Evolutionary conservation across 2,888 invertebrate species (phyloP).

Genomic region (Protula sp.): DNA sequence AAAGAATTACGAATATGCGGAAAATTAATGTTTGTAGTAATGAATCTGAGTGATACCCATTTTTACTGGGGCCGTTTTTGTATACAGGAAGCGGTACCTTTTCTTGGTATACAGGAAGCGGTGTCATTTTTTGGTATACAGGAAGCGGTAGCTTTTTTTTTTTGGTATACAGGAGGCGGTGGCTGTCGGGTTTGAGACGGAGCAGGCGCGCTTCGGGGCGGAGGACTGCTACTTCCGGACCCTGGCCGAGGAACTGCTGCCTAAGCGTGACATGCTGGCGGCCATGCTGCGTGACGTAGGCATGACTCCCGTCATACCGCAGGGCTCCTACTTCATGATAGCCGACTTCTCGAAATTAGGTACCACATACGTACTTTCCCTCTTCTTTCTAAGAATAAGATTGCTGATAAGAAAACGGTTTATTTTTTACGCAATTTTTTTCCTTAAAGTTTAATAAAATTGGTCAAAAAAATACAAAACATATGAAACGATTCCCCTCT

Average conservation of each 20-base stretch:
- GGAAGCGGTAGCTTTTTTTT: not conserved
- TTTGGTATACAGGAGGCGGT: conserved; percentile 71
- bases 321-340: conserved; percentile 95
- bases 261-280: conserved; percentile 46
- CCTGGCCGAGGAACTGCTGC: conserved; percentile 68
- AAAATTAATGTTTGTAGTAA: not conserved
- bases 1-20: too few species aligned
- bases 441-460: too few species aligned
- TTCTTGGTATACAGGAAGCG: too few species aligned
- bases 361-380: too few species aligned
- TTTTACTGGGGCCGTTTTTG: too few species aligned
- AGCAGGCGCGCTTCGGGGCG: conserved; percentile 67
- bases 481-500: too few species aligned
- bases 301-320: conserved; percentile 85
- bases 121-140: not conserved
- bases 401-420: too few species aligned
- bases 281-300: conserved; percentile 63
- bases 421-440: too few species aligned
- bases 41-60: not conserved
- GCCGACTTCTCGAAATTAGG: conserved; percentile 73
- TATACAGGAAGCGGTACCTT: too few species aligned
- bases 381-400: not conserved
- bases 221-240: conserved; percentile 72
- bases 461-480: conserved; percentile 3
- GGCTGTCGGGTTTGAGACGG: conserved; percentile 81